Evolutionary conservation across 2,888 invertebrate species (phyloP), one percentile per base, ranked within the genome.

Genomic region (Piscicola geometra): DNA sequence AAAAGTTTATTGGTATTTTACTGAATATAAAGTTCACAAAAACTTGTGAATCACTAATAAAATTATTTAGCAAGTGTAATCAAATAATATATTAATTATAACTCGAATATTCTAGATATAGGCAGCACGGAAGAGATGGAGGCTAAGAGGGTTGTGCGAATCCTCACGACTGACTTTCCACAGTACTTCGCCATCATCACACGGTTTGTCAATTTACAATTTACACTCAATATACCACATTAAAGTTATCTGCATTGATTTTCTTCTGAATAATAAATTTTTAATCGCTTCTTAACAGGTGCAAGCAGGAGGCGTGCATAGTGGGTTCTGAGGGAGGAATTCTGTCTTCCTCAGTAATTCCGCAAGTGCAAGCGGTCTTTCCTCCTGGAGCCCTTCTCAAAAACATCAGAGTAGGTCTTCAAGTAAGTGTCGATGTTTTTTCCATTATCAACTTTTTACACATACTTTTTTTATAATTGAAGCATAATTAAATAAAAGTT

Each of bases 321-420:
- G 97, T 99, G 82, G 99, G 99, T 72, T 96, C 97, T 30, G 98
- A 98, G 87, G 99, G 99, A 81, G 99, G 98, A 75, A 95, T 98
- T 90, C 96, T 99, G 56, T 95, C 96, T 80, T 98, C 98, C 80
- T 95, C 95, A 0, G 97, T 99, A 30, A 97, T 99, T 71, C 97
- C 98, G 9, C 95, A 97, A 88, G 99, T 99, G 60, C 99, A 99
- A 87, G 99, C 99, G 1, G 95, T 99, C 76, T 99, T 99, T 88
- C 99, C 99, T 50, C 94, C 95, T 84, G 97, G 97, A 75, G 98
- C 99, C 18, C 90, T 99, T 78, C 99, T 98, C 77, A 99, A 99
- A 90, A 96, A 96, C 88, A 99, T 99, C 88, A 93, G 95, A 91
- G 98, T 99, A 82, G 97, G 97, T 88, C 90, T 98, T 78, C 89